Conservation (phyloP, 2,797 vertebrate genomes). For the Chaenodraco wilsoni region DNA sequence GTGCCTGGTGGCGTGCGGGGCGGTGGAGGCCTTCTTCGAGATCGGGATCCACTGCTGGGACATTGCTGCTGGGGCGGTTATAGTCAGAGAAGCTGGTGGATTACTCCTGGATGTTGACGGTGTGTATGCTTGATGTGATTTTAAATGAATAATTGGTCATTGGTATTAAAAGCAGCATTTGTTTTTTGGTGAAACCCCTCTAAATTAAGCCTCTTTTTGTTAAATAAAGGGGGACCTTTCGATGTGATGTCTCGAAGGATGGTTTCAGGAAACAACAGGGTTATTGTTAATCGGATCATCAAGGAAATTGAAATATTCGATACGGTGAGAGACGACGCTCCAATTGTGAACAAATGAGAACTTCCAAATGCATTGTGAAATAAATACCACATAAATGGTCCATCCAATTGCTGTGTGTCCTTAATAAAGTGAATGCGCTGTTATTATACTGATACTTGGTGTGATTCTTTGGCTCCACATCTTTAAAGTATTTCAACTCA, state of each 20-base stretch:
- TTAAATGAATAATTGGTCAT: background rate
- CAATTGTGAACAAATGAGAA: constrained; percentile 33
- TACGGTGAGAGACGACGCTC: constrained; percentile 85
- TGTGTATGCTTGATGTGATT: constrained; percentile 53
- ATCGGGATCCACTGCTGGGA: constrained; percentile 99
- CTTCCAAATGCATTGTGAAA: background rate
- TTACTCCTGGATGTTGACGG: constrained; percentile 90
- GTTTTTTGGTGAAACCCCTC: background rate
- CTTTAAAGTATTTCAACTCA: constrained; percentile 1
- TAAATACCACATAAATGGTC: background rate
- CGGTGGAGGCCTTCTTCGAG: constrained; percentile 94
- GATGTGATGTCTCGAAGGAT: constrained; percentile 96
- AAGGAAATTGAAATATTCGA: constrained; percentile 89
- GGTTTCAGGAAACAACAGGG: constrained; percentile 88
- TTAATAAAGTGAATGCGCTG: constrained; percentile 48
- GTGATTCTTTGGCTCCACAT: constrained; percentile 4
- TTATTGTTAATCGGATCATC: constrained; percentile 87
- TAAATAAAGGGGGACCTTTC: constrained; percentile 86
- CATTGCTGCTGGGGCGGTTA: constrained; percentile 91
- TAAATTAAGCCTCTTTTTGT: constrained; percentile 38
- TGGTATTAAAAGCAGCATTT: background rate
- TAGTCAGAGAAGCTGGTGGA: constrained; percentile 93
- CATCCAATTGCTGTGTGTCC: background rate
- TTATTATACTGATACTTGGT: constrained; percentile 5
- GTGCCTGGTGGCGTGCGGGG: constrained; percentile 93